These are phyloP conservation scores for Hippolais icterina DNA, from an alignment of 2,113 vertebrate genomes.

Conservation along the genomic window DNA sequence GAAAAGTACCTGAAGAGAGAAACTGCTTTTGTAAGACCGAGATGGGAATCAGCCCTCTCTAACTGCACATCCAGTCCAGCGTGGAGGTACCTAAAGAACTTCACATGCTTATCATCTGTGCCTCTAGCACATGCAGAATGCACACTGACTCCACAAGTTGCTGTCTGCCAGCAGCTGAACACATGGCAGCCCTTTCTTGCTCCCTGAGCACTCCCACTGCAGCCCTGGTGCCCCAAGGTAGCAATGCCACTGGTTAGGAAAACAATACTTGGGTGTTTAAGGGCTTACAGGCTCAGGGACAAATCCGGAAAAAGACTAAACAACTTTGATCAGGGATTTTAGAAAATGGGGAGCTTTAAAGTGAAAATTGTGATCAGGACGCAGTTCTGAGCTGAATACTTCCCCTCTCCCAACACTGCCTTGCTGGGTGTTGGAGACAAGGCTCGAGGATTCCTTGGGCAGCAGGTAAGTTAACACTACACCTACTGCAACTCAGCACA, in stretches of 20 bases:
- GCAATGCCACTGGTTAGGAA: neutral
- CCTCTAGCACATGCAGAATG: neutral
- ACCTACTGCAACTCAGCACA: accelerated
- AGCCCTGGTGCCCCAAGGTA: neutral
- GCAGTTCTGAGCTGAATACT: neutral
- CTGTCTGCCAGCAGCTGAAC: neutral
- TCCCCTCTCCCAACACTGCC: neutral
- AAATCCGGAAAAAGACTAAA: neutral
- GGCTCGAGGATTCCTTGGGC: neutral
- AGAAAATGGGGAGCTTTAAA: neutral
- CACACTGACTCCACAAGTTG: neutral
- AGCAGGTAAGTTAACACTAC: neutral
- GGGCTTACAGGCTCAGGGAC: neutral
- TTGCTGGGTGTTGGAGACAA: neutral
- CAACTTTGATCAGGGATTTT: neutral
- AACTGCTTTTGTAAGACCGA: neutral
- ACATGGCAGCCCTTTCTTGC: neutral
- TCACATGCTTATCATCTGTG: neutral
- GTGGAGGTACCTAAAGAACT: neutral
- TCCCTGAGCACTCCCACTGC: neutral
- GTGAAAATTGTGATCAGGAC: neutral
- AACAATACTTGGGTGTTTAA: neutral
- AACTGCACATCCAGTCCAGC: neutral
- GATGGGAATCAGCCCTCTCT: too few relatives aligned
- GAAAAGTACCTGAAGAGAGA: neutral